phyloP scores from a whole-genome alignment of 2,888 invertebrate species.

The Metalampra italica region DNA sequence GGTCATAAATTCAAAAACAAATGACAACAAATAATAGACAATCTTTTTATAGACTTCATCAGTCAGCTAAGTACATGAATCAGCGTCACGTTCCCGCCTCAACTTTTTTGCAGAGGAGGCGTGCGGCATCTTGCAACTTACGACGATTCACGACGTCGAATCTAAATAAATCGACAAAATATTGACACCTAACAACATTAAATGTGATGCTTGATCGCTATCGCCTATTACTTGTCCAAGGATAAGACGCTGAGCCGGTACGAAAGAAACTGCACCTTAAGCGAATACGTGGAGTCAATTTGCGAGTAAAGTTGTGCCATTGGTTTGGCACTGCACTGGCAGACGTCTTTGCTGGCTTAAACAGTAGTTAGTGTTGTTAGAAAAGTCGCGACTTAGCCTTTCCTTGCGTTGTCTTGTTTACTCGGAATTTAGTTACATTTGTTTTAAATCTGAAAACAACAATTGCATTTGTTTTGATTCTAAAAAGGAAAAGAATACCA shows the following conservation, averaged over 20 bases:
- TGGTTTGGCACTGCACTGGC: conserved; percentile 48
- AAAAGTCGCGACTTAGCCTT: conserved; percentile 33
- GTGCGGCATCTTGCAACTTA: no score
- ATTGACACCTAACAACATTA: no score
- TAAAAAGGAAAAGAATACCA: no score
- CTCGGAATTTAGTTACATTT: background rate
- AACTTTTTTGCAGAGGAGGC: no score
- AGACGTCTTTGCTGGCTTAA: conserved; percentile 47
- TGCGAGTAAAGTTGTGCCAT: conserved; percentile 72
- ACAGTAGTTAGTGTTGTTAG: conserved; percentile 48
- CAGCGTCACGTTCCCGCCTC: no score
- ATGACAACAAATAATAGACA: no score
- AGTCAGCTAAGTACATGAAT: no score
- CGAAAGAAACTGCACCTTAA: conserved; percentile 76
- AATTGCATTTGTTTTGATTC: background rate
- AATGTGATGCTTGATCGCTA: conserved; percentile 25
- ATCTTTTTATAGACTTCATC: no score
- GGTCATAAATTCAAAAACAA: no score
- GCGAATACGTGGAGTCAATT: conserved; percentile 77
- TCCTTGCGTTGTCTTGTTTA: conserved; percentile 15
- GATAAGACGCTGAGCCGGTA: conserved; percentile 49
- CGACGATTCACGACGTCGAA: no score
- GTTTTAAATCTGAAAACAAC: background rate
- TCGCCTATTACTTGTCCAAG: conserved; percentile 9
- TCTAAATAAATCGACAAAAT: no score